Evolutionary conservation across 2,113 vertebrate species (phyloP), one percentile per base, ranked within the genome.

Genomic region (Macroglossus sobrinus): DNA sequence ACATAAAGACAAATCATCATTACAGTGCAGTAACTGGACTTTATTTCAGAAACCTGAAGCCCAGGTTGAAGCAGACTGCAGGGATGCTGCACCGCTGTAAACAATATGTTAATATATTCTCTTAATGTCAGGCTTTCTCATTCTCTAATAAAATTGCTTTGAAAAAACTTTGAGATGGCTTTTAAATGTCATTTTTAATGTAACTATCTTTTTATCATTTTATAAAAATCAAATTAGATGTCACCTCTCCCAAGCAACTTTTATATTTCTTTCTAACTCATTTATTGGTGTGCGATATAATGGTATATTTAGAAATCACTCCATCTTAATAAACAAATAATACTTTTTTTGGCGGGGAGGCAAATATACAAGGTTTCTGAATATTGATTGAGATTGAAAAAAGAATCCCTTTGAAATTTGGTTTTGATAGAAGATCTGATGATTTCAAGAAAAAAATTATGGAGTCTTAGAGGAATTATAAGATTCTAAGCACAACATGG

Each of bases 1-100:
- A 97, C 97, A 98, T 97, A 95, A 96, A 43, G 18, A 96, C 38
- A 96, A 93, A 74, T 53, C 75, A 92, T 92, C 93, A 91, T 55
- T 61, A 63, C 38, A 89, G 15, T 96, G 47, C 8, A 94, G 11
- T 1, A 84, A 12, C 8, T 53, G 33, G 50, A 95, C 94, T 50
- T 89, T 91, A 84, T 87, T 64, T 80, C n/a, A 85, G 92, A 97
- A 96, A 14, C 7, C 72, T 81, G 8, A 85, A 89, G 33, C 2
- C 45, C 78, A 76, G 35, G 6, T 80, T 86, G 21, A 84, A 80
- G 1, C 14, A 94, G 91, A 84, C 1, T 26, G 35, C 63, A 96
- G 92, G 80, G 85, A 15, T 33, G 76, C 90, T 10, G 13, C 57
- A 50, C 57, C 15, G 1, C 6, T 35, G 2, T 0, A 57, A 94